Evolutionary conservation across 2,797 vertebrate species (phyloP), one percentile per base, ranked within the genome.

Genomic region (Malacoctenus gilli): DNA sequence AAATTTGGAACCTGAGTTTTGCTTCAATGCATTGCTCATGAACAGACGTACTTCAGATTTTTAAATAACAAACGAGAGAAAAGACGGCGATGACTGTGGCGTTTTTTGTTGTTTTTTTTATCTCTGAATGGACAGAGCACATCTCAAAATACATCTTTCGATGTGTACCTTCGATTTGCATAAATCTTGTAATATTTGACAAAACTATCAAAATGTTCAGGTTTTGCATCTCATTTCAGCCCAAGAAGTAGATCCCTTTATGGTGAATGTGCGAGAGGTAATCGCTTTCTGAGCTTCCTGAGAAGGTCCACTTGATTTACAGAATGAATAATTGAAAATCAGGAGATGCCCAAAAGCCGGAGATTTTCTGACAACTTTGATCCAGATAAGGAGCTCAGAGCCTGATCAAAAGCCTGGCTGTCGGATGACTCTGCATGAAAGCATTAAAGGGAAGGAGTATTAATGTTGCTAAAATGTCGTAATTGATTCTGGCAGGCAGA

Each of bases 321-420:
- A 35, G 35, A 32, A 55, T 43, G 21, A 60, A 67, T 38, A 59
- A 59, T 1, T 47, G 23, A 64, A 58, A 67, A 57, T 19, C 41
- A 47, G 11, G 38, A 60, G 37, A 56, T 44, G 35, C 19, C 25
- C 15, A 60, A 54, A 63, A 55, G 30, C 61, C 21, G 38, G 54
- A 58, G 62, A 68, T 70, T 63, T 62, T 52, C 58, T 56, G 38
- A 68, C 8, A 59, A 70, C 54, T 46, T 31, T 51, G 41, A 62
- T 69, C 66, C 41, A 59, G 55, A 79, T 68, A 77, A 84, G 37
- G 28, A 54, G 40, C 68, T 77, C 32, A 59, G 70, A 76, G 64
- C 61, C 21, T 67, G 59, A 75, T 71, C 44, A 73, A 77, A n/a
- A 80, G 62, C 31, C 54, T 46, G 36, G 32, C 52, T 14, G 19